Evolutionary conservation across 2,113 vertebrate species (phyloP).

Genomic region (Hydrolagus affinis): DNA sequence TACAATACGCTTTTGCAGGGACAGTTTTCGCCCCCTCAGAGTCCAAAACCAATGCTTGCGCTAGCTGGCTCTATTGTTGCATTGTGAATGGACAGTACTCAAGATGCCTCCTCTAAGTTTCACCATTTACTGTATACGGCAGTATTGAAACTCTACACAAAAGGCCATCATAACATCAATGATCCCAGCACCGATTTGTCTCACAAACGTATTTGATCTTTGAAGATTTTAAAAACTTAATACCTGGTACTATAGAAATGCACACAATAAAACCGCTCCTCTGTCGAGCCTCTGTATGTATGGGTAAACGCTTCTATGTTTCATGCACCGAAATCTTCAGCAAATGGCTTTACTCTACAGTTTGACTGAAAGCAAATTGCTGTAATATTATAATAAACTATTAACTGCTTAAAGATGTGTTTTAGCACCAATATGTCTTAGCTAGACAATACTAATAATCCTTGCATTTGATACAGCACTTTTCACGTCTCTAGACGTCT

Average conservation of each 20-base stretch:
- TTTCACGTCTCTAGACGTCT: no score
- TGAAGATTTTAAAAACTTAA: constrained; percentile 46
- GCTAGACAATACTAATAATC: no score
- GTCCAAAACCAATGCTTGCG: constrained; percentile 60
- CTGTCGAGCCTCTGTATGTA: neutral
- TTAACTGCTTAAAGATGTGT: no score
- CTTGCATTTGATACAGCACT: no score
- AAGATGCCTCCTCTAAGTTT: constrained; percentile 67
- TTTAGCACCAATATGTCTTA: no score
- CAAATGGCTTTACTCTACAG: neutral
- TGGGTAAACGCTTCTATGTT: no score
- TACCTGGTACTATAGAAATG: constrained; percentile 36
- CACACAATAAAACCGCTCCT: neutral
- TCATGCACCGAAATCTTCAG: neutral
- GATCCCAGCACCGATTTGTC: constrained; percentile 52
- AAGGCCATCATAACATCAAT: constrained; percentile 58
- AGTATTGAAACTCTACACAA: constrained; percentile 67
- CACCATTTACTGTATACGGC: constrained; percentile 49
- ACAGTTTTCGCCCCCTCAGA: constrained; percentile 55
- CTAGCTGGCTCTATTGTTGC: constrained; percentile 57
- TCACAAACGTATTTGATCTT: constrained; percentile 51
- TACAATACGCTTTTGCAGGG: constrained; percentile 47
- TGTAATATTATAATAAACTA: no score
- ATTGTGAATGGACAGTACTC: constrained; percentile 61
- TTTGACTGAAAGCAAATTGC: neutral